Evolutionary conservation across 2,888 invertebrate species (phyloP), one percentile per base, ranked within the genome.

Genomic region (Leptopilina syphax): DNA sequence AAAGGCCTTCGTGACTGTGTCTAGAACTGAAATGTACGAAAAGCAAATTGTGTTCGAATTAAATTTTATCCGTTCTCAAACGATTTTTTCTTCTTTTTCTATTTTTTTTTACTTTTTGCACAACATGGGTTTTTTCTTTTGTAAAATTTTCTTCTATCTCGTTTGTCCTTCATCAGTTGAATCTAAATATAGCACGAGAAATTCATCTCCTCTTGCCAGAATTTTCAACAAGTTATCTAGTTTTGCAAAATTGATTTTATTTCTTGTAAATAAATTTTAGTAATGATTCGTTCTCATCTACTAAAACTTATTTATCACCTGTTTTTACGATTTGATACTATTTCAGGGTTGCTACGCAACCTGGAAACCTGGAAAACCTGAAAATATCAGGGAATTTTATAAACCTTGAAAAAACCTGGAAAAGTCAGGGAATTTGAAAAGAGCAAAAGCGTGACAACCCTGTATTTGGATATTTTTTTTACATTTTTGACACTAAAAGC

Each of bases 131-230:
- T 41, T 76, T 41, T 66, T 34, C 34, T 60, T 65, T 44, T 77
- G 78, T 78, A 44, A 79, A 65, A 65, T 63, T 60, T 41, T 34
- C 18, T 65, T 27, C 57, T 54, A 79, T 70, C 76, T 66, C 83
- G 70, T 78, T 83, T 81, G 70, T 79, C 77, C 63, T 63, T 63
- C 63, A 24, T 77, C 76, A 81, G 81, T 82, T 63, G 80, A 34
- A 66, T 84, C 84, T 85, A 86, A 85, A 86, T 66, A 85, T 86
- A 86, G 82, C 80, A 24, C 18, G 67, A 84, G 83, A 81, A 84
- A 80, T 85, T 47, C 80, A 67, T 76, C 76, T 78, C 82, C 60
- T 78, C 81, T 76, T 83, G 83, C 81, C 82, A 84, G 76, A 65
- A 57, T 68, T 82, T 44, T 81, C 78, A 50, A 77, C 76, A 44